Conservation (phyloP, 1,140 invertebrate species). For the Drosophila pallidifrons region DNA sequence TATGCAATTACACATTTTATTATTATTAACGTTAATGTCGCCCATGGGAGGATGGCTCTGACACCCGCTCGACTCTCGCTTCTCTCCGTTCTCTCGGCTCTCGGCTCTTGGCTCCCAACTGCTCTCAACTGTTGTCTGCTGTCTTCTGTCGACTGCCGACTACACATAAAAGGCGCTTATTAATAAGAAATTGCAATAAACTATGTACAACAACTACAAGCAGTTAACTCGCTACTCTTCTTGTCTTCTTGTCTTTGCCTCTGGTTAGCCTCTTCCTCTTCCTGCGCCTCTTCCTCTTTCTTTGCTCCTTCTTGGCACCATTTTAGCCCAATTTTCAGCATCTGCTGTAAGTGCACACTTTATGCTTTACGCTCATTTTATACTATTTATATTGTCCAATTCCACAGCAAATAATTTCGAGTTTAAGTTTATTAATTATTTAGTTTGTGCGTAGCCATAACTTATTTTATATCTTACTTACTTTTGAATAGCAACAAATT, state of each 20-base stretch:
- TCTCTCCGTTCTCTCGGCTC: not conserved
- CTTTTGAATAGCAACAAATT: too few relatives aligned
- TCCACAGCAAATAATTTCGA: too few relatives aligned
- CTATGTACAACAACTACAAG: slow-evolving; percentile 42
- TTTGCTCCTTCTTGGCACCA: not conserved
- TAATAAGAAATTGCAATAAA: slow-evolving; percentile 78
- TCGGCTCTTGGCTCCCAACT: not conserved
- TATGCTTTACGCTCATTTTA: not conserved
- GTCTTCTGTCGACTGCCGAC: slow-evolving; percentile 23
- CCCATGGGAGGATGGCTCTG: slow-evolving; percentile 71
- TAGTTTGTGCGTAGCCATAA: too few relatives aligned
- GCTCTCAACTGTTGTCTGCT: not conserved
- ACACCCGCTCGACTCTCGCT: slow-evolving; percentile 32
- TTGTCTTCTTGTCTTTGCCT: too few relatives aligned
- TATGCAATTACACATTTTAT: slow-evolving; percentile 79
- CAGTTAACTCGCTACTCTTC: not conserved
- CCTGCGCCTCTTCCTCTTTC: not conserved
- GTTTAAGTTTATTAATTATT: too few relatives aligned
- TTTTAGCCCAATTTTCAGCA: not conserved
- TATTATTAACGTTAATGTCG: slow-evolving; percentile 81
- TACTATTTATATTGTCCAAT: not conserved
- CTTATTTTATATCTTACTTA: too few relatives aligned
- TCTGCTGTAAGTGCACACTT: not conserved
- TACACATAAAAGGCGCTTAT: slow-evolving; percentile 76
- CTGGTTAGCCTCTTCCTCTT: too few relatives aligned